A percentile compares a stretch with the other conserved stretches of the same genome.
Conservation (phyloP, 2,113 vertebrate genomes). For the Melanerpes aurifrons region DNA sequence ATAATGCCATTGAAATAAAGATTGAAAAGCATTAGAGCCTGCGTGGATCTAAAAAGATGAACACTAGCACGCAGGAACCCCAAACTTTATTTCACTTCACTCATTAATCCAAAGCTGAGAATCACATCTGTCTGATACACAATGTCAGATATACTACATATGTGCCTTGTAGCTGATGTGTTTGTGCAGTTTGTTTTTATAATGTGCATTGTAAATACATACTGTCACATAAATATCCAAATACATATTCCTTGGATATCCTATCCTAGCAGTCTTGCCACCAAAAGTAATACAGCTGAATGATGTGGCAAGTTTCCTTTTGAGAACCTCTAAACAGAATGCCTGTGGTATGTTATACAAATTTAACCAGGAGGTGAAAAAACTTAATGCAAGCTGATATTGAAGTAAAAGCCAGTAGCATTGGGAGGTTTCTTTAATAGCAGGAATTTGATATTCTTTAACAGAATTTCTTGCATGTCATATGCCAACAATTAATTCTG, state of each 20-base stretch:
- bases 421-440: background rate
- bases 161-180: background rate
- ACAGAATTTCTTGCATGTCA: background rate
- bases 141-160: background rate
- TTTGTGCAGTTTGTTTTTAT: constrained; percentile 11
- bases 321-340: background rate
- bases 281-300: background rate
- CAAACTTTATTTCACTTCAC: background rate
- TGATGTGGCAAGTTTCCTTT: background rate
- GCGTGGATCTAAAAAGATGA: background rate
- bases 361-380: background rate
- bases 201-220: background rate
- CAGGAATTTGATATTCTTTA: background rate
- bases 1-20: background rate
- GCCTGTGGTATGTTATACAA: background rate
- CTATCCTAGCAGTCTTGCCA: background rate
- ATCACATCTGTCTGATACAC: background rate
- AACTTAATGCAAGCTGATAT: background rate
- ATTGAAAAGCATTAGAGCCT: background rate
- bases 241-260: background rate
- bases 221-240: background rate
- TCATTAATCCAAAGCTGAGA: background rate
- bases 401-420: background rate
- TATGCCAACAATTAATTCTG: background rate
- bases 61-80: background rate